Base-by-base conservation (phyloP, 1,140 invertebrate genomes). In the Trigoniulus corallinus region DNA sequence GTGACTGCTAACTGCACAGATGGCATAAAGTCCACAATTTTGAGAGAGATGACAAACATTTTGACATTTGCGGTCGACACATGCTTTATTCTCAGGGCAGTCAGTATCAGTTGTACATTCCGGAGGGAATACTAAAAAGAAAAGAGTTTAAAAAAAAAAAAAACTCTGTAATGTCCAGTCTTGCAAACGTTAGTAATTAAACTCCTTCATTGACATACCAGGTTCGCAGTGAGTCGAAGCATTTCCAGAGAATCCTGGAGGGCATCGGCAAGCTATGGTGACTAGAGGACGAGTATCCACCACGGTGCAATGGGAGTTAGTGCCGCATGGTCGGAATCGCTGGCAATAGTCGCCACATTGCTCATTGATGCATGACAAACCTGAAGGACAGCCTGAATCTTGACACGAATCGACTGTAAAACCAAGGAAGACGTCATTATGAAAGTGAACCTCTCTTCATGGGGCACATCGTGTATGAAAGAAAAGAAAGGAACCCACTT, bases 201-300 rank as follows among this genome's bases (percentile, higher is more conserved):
- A 24, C 26, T 3, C 20, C 22, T 10, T 24, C 20, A 12, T 15
- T 10, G 3, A 21, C 12, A 45, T 51, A 51, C 50, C 4, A 25
- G 42, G 74, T 59, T 72, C 75, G 64, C 86, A 92, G 65, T 81
- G 76, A 48, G 80, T 74, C 56, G 86, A 83, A 12, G 86, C 85
- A 64, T 89, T 83, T 53, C 86, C 86, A 55, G 79, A 74, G 57
- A 87, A 89, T n/a, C 86, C 84, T 52, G 79, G 79, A 20, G 86
- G 85, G 60, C 88, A 92, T 0, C 81, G 74, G 58, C 88, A 93
- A 12, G 86, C 73, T 83, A 92, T 87, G 0, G 86, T 88, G 42
- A 85, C 72, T 1, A 91, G 79, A 0, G 88, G 86, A 20, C 79
- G 63, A 1, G 84, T 82, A 12, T 81, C 75, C 21, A 83, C 74